Conservation (phyloP, 2,113 vertebrate genomes). For the Meleagris gallopavo region DNA sequence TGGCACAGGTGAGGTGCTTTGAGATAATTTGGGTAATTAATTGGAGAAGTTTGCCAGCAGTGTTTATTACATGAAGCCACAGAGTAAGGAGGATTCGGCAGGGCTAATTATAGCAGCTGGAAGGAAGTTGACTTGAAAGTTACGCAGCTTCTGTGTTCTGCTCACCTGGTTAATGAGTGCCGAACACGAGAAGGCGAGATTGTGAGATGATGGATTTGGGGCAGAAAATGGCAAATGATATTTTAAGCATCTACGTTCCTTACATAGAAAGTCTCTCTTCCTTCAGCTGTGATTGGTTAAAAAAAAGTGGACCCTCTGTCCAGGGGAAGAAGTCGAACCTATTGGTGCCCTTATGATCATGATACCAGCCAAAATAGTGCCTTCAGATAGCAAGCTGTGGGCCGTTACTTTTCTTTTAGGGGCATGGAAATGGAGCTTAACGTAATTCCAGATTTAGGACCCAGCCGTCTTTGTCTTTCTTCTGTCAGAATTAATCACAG, state of each 20-base stretch:
- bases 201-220: conserved; percentile 45
- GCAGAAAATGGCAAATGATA: conserved; percentile 6
- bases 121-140: conserved; percentile 28
- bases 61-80: neutral
- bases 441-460: neutral
- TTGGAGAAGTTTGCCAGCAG: neutral
- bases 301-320: neutral
- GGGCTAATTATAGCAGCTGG: conserved; percentile 56
- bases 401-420: neutral
- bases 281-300: neutral
- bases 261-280: neutral
- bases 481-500: neutral
- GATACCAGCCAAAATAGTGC: neutral
- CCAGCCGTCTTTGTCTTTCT: neutral
- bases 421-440: neutral
- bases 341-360: neutral
- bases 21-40: conserved; percentile 38
- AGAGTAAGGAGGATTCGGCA: conserved; percentile 20
- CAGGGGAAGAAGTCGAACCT: neutral
- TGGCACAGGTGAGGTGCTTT: neutral
- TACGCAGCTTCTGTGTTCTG: neutral
- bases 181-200: neutral
- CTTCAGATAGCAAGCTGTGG: neutral
- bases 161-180: conserved; percentile 11
- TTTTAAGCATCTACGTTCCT: neutral